Evolutionary conservation across 1,140 invertebrate species (phyloP).

Genomic region (Neomicropteryx cornuta): DNA sequence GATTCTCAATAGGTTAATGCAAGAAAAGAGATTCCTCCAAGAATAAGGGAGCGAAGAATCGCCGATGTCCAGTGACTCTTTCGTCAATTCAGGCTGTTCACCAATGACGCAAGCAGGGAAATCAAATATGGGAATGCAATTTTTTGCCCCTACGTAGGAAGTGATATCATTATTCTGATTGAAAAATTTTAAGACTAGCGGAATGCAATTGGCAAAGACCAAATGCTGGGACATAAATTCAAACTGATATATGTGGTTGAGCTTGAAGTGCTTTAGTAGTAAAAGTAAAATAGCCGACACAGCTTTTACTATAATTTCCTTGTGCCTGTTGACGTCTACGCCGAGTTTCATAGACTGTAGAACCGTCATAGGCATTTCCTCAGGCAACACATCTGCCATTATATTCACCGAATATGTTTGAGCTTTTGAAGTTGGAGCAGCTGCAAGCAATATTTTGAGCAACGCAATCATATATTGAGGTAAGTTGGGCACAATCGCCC

Average conservation of each 20-base stretch:
- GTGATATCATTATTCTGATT: constrained; percentile 99
- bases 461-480: constrained; percentile 96
- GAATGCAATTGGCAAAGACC: constrained; percentile 99
- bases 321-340: constrained; percentile 96
- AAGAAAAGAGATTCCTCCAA: constrained; percentile 97
- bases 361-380: constrained; percentile 94
- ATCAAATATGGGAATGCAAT: constrained; percentile 88
- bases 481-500: constrained; percentile 83
- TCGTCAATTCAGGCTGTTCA: constrained; percentile 87
- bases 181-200: constrained; percentile 96
- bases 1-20: constrained; percentile 93
- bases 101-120: constrained; percentile 95
- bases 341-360: constrained; percentile 95
- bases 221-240: constrained; percentile 99
- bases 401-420: constrained; percentile 99
- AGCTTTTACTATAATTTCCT: constrained; percentile 98
- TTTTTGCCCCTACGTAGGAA: constrained; percentile 90
- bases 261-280: constrained; percentile 94
- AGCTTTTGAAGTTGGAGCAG: constrained; percentile 93
- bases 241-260: constrained; percentile 99
- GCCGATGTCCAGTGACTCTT: constrained; percentile 86
- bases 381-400: constrained; percentile 91
- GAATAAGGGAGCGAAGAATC: constrained; percentile 75
- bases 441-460: constrained; percentile 93
- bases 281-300: constrained; percentile 90